Conservation (phyloP, 2,113 vertebrate species). For the Apteryx mantelli region DNA sequence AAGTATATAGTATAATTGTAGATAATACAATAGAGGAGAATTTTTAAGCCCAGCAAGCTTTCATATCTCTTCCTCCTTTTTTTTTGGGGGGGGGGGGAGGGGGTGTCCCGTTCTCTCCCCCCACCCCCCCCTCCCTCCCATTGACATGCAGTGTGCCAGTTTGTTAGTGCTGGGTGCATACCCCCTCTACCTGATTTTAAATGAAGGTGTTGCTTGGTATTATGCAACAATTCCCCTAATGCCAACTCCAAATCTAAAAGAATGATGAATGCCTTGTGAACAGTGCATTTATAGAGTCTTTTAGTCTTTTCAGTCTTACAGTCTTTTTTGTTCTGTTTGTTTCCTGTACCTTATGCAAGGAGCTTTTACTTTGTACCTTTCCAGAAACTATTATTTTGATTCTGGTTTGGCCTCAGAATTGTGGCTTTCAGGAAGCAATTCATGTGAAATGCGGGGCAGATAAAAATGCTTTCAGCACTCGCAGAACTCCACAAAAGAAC, state of each 20-base stretch:
- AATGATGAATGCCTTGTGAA: neutral
- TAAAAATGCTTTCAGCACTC: neutral
- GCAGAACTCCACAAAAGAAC: neutral
- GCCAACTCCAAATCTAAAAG: neutral
- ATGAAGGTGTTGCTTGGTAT: no score
- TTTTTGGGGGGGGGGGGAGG: no score
- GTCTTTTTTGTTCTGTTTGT: conserved; percentile 29
- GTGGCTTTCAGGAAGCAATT: conserved; percentile 30
- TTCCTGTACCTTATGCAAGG: conserved; percentile 61
- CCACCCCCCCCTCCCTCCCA: no score
- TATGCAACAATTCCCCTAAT: neutral
- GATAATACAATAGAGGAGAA: no score
- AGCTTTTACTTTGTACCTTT: conserved; percentile 57
- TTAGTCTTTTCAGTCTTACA: neutral
- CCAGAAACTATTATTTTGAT: conserved; percentile 46
- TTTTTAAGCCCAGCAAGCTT: no score
- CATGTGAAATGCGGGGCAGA: neutral
- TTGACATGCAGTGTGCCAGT: no score
- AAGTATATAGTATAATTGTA: no score
- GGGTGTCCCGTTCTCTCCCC: no score
- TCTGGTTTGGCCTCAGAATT: conserved; percentile 66
- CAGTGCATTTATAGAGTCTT: neutral
- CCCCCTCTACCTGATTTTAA: no score
- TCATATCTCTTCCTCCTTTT: no score
- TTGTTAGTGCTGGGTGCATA: no score